Conservation (phyloP, 2,113 vertebrate genomes). For the Paratilapia polleni region DNA sequence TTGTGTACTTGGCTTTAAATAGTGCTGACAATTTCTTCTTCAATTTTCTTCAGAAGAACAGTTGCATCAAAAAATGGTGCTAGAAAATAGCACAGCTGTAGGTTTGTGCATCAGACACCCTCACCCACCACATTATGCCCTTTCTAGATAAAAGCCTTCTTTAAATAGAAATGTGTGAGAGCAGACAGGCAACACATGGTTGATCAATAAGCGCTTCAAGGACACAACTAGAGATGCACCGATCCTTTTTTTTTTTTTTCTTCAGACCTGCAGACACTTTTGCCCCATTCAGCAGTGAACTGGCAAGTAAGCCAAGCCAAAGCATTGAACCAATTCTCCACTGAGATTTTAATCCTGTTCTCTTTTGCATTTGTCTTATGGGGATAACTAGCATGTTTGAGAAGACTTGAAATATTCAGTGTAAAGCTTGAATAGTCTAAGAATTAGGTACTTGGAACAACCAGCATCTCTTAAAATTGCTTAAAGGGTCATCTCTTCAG, state of each 20-base stretch:
- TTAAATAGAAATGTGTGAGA: constrained; percentile 52
- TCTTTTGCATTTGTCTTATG: not conserved
- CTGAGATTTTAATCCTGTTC: not conserved
- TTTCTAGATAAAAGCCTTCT: constrained; percentile 59
- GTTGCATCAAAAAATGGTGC: not conserved
- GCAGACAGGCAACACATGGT: constrained; percentile 10
- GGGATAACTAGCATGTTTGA: too few species aligned
- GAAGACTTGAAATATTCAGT: not conserved
- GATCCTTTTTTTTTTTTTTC: not conserved
- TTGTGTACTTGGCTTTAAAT: not conserved
- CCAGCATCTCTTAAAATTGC: not conserved
- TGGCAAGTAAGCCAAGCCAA: too few species aligned
- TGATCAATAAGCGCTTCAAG: constrained; percentile 47
- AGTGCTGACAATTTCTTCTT: not conserved
- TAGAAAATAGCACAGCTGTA: not conserved
- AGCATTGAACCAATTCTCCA: not conserved
- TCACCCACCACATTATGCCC: constrained; percentile 22
- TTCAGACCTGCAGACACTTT: not conserved
- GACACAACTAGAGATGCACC: constrained; percentile 13
- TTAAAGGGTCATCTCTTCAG: not conserved
- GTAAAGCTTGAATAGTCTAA: not conserved
- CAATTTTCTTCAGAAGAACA: not conserved
- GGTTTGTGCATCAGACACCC: not conserved
- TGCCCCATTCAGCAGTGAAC: too few species aligned
- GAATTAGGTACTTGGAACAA: not conserved